These are phyloP conservation scores for Meles meles DNA, from an alignment of 2,113 vertebrate genomes.

Conservation along the genomic window DNA sequence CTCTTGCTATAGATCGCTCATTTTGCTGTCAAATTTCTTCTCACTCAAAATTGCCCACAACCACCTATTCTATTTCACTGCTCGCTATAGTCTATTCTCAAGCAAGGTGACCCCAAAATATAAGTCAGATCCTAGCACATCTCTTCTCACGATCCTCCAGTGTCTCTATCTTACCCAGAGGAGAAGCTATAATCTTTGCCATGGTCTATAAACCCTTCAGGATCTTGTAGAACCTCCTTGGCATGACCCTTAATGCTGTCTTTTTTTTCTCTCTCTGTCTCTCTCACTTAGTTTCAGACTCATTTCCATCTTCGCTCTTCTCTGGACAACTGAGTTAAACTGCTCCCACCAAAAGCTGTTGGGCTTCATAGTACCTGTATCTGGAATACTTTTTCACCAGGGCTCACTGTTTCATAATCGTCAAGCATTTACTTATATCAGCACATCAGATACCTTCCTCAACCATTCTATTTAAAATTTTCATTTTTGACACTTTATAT, in stretches of 20 bases:
- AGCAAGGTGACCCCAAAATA: neutral
- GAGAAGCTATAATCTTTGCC: neutral
- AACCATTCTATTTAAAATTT: neutral
- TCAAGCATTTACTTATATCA: neutral
- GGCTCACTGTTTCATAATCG: neutral
- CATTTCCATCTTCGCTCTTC: fast-evolving
- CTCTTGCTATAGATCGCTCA: neutral
- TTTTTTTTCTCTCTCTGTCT: no score
- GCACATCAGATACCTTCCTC: neutral
- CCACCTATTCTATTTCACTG: neutral
- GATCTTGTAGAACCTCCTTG: fast-evolving
- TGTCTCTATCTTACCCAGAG: neutral
- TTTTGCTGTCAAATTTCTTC: neutral
- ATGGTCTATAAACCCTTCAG: fast-evolving
- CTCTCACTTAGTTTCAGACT: neutral
- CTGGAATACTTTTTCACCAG: neutral
- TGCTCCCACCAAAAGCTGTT: neutral
- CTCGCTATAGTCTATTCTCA: neutral
- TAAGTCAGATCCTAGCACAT: neutral
- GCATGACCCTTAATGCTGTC: no score
- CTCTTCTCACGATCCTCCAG: neutral
- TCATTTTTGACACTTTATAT: neutral
- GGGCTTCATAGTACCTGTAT: neutral
- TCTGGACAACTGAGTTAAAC: neutral
- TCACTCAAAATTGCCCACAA: neutral